A percentile compares a stretch with the other conserved stretches of the same genome.
phyloP scores from a whole-genome alignment of 2,888 invertebrate genomes.

The Agrenia bidenticulata region DNA sequence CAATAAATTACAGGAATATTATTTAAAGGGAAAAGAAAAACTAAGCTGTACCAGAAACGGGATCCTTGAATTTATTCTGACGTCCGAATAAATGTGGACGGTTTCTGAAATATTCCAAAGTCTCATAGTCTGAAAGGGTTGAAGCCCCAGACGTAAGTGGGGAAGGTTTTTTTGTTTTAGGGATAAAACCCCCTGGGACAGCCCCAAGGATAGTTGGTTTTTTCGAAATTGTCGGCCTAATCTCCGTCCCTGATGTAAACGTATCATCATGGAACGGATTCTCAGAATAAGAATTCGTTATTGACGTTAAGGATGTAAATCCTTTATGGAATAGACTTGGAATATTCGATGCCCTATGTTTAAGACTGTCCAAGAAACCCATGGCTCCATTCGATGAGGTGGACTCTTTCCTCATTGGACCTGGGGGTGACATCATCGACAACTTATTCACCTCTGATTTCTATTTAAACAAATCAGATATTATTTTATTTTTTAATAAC shows the following conservation, averaged over 20 bases:
- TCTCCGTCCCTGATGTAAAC: slow-evolving; percentile 15
- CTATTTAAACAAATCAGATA: not conserved
- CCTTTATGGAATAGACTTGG: slow-evolving; percentile 46
- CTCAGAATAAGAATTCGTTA: slow-evolving; percentile 28
- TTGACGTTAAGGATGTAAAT: slow-evolving; percentile 36
- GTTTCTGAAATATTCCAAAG: slow-evolving; percentile 48
- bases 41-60: too few relatives aligned
- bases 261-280: slow-evolving; percentile 29
- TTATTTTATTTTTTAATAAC: too few relatives aligned
- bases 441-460: not conserved
- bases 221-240: not conserved
- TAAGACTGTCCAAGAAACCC: slow-evolving; percentile 5
- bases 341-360: slow-evolving; percentile 22
- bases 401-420: not conserved
- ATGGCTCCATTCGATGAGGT: not conserved
- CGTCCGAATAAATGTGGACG: slow-evolving; percentile 39
- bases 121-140: slow-evolving; percentile 24
- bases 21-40: slow-evolving; percentile 4
- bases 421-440: slow-evolving; percentile 16
- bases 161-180: slow-evolving; percentile 3
- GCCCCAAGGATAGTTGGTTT: slow-evolving; percentile 14
- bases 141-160: not conserved
- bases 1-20: slow-evolving; percentile 16
- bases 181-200: slow-evolving; percentile 19
- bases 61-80: slow-evolving; percentile 13